Evolutionary conservation across 2,113 vertebrate species (phyloP), one percentile per base, ranked within the genome.

Genomic region (Erythrolamprus reginae): DNA sequence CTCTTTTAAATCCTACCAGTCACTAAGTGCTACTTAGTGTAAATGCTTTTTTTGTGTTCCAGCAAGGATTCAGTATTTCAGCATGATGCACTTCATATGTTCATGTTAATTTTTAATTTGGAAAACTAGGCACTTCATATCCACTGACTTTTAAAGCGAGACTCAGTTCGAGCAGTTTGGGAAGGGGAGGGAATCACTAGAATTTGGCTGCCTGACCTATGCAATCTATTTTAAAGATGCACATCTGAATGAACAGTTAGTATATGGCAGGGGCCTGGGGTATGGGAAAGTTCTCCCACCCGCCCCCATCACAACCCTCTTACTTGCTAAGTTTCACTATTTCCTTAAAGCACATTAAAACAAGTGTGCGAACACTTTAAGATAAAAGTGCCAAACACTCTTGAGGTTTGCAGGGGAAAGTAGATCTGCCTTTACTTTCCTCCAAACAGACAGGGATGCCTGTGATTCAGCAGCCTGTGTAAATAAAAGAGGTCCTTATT

Each of bases 401-500:
- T 95, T 96, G 97, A 96, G 97, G 96, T 94, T 97, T 97, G 94
- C 96, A 96, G 96, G 97, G 97, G 97, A 97, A 98, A 98, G 97
- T 95, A 96, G 96, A 97, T 96, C 97, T 96, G 97, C 97, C 97
- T 98, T 98, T 98, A 97, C 96, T 98, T 98, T 98, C 97, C 97
- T 98, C 98, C 98, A 98, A 97, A 98, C 98, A 98, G 98, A 98
- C 98, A 99, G 98, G 98, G 99, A 98, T 99, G 98, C 97, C 98
- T 98, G 97, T 98, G 98, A 98, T 98, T 98, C 97, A 97, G 98
- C 98, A 98, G 98, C 99, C 98, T 99, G 98, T 98, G 98, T 99
- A 99, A 99, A 99, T 99, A 99, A 99, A 99, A 99, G 98, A 97
- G 97, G 98, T 98, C 98, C 98, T 98, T 98, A 98, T 98, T 99